Evolutionary conservation across 2,797 vertebrate species (phyloP), one percentile per base, ranked within the genome.

Genomic region (Acrossocheilus wenchowensis): DNA sequence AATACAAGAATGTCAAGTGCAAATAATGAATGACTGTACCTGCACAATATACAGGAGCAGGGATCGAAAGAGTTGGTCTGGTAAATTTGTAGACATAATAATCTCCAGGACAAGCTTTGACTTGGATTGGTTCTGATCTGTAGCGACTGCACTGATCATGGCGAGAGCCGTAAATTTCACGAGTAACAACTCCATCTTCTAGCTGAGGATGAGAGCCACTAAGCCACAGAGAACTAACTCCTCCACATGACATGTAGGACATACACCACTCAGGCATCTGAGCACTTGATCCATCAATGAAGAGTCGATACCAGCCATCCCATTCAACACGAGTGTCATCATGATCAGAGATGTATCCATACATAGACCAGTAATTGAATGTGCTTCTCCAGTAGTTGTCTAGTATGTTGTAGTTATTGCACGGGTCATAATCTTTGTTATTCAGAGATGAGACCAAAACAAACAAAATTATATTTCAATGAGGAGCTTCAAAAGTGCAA

Each of bases 241-340:
- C 69, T 60, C 81, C 81, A 83, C 71, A 85, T 54, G 62, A 21
- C 83, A 77, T 85, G 8, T 23, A 54, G 5, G 0, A 6, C 0
- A 34, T 0, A 69, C 83, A 85, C 83, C 83, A 85, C 2, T 85
- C 83, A 39, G 84, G 77, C 50, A 85, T 85, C 75, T 85, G 64
- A 78, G 83, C 83, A 78, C 34, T 85, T 1, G 45, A 78, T 54
- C 81, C 62, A 50, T 62, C 5, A 21, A 83, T 17, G 68, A 68
- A 69, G 45, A 85, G 62, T 23, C 74, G 60, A 78, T 85, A 85
- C 83, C 83, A 85, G 45, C 83, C 74, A 5, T 69, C 34, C 83
- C 83, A 85, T 52, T 85, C 12, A 4, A 64, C 68, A 39, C 4
- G 64, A 5, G 66, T 78, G 50, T 83, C 81, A 78, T 72, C 73